Evolutionary conservation across 2,113 vertebrate genomes (phyloP), one percentile per base, ranked within the genome.

Genomic region (Myiopsitta monachus): DNA sequence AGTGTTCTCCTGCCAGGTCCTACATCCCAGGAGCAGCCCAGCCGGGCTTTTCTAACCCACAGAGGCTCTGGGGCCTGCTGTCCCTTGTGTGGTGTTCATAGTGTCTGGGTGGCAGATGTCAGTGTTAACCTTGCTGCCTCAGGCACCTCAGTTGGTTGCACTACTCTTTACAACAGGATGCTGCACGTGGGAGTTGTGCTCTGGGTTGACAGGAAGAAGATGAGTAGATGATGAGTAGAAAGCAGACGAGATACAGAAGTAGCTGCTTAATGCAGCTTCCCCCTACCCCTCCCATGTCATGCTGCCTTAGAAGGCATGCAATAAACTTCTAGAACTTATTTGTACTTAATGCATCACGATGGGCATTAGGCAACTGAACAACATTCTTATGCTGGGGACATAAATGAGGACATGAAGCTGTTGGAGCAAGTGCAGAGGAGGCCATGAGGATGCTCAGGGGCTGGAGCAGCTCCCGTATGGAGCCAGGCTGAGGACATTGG

Each of bases 1-100:
- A 3, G 8, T 13, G 76, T 23, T 75, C 36, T 49, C 27, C 31
- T 83, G 64, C 41, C 46, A 46, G 31, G 7, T 24, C 62, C n/a
- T 59, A 0, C 7, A 1, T 5, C 26, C 30, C 2, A 4, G 31
- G 36, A 77, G 3, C 28, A 17, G 3, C 62, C 44, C 28, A 19
- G 79, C 49, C 23, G 51, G 24, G 28, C 27, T 38, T 59, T 33
- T 52, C 4, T 2, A 46, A 27, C 10, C 28, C 47, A 3, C n/a
- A 14, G 67, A 70, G 23, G 67, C 63, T 74, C 4, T 30, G 43
- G 52, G 49, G 14, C 33, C 47, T 54, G 47, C 79, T 64, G 79
- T 11, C 43, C 30, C 64, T 23, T 1, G 30, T 6, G 18, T 8
- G 0, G 39, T 47, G 7, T 46, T 33, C 57, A 59, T 38, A 17